Percentiles rank a stretch among this genome's conserved stretches.
Conservation (phyloP, 2,888 invertebrate species). For the Chrysotoxum bicinctum region DNA sequence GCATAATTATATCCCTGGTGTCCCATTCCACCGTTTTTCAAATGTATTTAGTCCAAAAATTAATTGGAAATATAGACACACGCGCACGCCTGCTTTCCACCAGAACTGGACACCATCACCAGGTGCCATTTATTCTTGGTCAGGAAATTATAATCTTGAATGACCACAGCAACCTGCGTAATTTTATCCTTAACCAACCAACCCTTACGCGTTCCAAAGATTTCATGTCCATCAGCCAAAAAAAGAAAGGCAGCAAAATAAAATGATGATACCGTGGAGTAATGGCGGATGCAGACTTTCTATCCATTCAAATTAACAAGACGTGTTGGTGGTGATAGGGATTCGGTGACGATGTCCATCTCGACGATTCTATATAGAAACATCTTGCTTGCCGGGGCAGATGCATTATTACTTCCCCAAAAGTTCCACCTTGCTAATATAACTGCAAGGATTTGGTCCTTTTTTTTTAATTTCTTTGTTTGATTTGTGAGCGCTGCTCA, state of each 20-base stretch:
- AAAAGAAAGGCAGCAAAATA: not conserved
- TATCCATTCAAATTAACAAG: constrained; percentile 61
- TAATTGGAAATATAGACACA: constrained; percentile 68
- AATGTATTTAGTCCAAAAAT: constrained; percentile 45
- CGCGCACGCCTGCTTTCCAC: constrained; percentile 39
- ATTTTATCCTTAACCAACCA: constrained; percentile 35
- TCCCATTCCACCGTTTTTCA: constrained; percentile 36
- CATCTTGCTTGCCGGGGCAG: constrained; percentile 60
- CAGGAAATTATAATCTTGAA: constrained; percentile 55
- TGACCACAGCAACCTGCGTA: constrained; percentile 58
- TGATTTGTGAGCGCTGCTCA: constrained; percentile 41
- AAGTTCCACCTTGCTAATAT: constrained; percentile 69
- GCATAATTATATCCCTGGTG: constrained; percentile 26
- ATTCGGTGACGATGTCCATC: constrained; percentile 26
- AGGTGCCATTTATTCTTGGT: constrained; percentile 43
- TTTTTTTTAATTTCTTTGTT: constrained; percentile 50
- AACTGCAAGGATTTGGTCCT: constrained; percentile 66
- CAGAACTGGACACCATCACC: constrained; percentile 23
- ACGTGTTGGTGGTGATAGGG: constrained; percentile 10
- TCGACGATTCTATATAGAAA: constrained; percentile 54
- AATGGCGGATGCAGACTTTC: constrained; percentile 52
- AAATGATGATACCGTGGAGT: constrained; percentile 40
- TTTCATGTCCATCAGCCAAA: constrained; percentile 43
- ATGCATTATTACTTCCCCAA: constrained; percentile 30
- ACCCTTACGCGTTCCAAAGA: constrained; percentile 48